These are phyloP conservation scores for Escarpia spicata DNA, from an alignment of 2,888 invertebrate species.

Conservation along the genomic window DNA sequence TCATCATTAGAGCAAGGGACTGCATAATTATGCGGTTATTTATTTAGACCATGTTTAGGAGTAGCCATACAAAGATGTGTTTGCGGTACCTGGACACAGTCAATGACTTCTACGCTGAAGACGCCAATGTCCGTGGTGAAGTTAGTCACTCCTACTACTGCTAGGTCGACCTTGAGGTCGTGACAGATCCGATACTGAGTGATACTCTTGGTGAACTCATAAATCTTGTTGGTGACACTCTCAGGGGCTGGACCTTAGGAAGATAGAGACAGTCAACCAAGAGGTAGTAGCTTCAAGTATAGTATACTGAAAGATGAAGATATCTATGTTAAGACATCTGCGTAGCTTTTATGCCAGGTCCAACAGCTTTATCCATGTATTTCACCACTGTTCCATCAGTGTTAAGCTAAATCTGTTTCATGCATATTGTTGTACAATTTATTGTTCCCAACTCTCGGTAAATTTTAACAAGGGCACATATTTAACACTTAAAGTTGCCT, in stretches of 20 bases:
- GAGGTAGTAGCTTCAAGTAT: not conserved
- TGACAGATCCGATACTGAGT: constrained; percentile 83
- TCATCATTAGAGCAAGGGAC: no score
- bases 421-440: no score
- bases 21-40: no score
- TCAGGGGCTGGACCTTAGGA: constrained; percentile 87
- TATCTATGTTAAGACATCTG: no score
- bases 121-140: constrained; percentile 71
- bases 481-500: no score
- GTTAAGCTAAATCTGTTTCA: no score
- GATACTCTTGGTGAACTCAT: constrained; percentile 81
- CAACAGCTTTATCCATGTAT: no score
- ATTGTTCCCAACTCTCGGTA: no score
- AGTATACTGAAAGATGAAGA: no score
- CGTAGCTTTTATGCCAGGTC: no score
- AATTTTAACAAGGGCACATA: no score
- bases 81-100: constrained; percentile 74
- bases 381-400: no score
- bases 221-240: constrained; percentile 86
- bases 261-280: not conserved
- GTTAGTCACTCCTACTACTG: constrained; percentile 74
- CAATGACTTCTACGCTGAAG: constrained; percentile 77
- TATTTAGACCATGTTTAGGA: not conserved
- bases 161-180: constrained; percentile 74
- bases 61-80: not conserved